Evolutionary conservation across 2,888 invertebrate genomes (phyloP).

Genomic region (Sarcophaga rosellei): DNA sequence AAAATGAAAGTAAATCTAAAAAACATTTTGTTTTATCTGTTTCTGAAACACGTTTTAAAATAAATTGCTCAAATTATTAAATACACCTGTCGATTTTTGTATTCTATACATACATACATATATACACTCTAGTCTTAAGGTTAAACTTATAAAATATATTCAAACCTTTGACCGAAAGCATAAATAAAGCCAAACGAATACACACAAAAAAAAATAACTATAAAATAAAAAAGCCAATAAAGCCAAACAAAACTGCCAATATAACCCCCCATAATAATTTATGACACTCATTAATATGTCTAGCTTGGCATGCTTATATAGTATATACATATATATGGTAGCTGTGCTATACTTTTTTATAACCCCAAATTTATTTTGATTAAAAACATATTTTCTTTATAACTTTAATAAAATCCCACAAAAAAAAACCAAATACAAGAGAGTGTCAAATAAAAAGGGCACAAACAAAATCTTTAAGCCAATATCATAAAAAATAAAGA

Average conservation of each 20-base stretch:
- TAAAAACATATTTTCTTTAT: slow-evolving; percentile 58
- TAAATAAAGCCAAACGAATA: not conserved
- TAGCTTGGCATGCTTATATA: slow-evolving; percentile 21
- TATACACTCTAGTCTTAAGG: not conserved
- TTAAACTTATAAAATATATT: not conserved
- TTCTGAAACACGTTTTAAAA: not conserved
- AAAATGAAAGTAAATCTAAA: not conserved
- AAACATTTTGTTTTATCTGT: not conserved
- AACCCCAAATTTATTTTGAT: slow-evolving; percentile 50
- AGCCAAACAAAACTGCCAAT: slow-evolving; percentile 32
- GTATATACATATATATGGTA: not conserved
- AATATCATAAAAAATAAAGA: slow-evolving; percentile 11
- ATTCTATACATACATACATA: not conserved
- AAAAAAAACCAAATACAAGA: not conserved
- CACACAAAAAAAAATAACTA: slow-evolving; percentile 1
- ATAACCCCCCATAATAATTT: slow-evolving; percentile 56
- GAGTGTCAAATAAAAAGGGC: not conserved
- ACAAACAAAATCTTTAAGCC: slow-evolving; percentile 31
- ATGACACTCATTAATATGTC: slow-evolving; percentile 66
- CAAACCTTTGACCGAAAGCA: not conserved
- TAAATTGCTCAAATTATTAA: not conserved
- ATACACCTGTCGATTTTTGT: slow-evolving; percentile 29
- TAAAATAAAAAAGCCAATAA: slow-evolving; percentile 14
- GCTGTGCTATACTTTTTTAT: slow-evolving; percentile 19
- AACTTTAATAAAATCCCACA: slow-evolving; percentile 41